phyloP scores from a whole-genome alignment of 1,140 invertebrate genomes.

The Brachionus manjavacas region DNA sequence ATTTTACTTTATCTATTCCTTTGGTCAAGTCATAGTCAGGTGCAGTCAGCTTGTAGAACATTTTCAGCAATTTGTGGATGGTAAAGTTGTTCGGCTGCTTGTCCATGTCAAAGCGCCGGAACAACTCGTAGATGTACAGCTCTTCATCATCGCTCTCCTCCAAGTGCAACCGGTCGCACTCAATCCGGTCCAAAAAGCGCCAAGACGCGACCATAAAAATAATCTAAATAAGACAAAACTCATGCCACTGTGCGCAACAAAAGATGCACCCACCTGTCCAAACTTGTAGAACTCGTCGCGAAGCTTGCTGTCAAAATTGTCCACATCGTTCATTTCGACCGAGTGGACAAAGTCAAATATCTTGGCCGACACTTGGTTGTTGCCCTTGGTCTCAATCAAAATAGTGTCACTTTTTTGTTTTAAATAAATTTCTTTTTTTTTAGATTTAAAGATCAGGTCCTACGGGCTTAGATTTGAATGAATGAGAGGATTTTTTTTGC shows the following conservation, averaged over 20 bases:
- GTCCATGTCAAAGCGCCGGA: neutral
- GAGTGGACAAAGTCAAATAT: slow-evolving; percentile 34
- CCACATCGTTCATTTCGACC: neutral
- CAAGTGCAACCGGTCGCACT: neutral
- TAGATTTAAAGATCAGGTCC: neutral
- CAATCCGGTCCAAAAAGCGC: neutral
- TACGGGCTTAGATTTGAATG: slow-evolving; percentile 33
- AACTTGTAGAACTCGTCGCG: slow-evolving; percentile 37
- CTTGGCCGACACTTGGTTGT: slow-evolving; percentile 32
- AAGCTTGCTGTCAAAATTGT: neutral
- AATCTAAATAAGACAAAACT: neutral
- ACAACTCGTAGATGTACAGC: neutral
- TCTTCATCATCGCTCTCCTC: neutral
- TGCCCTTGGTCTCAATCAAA: neutral
- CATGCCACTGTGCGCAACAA: neutral
- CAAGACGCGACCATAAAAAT: slow-evolving; percentile 19
- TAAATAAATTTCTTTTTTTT: neutral
- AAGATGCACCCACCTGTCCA: neutral
- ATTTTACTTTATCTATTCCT: slow-evolving; percentile 38
- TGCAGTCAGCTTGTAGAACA: slow-evolving; percentile 18
- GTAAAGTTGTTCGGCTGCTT: neutral
- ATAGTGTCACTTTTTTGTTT: neutral
- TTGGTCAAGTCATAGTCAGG: slow-evolving; percentile 11
- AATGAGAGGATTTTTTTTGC: neutral
- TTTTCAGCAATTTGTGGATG: slow-evolving; percentile 18